Percentiles rank a stretch among this genome's conserved stretches.
Evolutionary conservation across 2,888 invertebrate genomes (phyloP).

Genomic region (Myopa testacea): DNA sequence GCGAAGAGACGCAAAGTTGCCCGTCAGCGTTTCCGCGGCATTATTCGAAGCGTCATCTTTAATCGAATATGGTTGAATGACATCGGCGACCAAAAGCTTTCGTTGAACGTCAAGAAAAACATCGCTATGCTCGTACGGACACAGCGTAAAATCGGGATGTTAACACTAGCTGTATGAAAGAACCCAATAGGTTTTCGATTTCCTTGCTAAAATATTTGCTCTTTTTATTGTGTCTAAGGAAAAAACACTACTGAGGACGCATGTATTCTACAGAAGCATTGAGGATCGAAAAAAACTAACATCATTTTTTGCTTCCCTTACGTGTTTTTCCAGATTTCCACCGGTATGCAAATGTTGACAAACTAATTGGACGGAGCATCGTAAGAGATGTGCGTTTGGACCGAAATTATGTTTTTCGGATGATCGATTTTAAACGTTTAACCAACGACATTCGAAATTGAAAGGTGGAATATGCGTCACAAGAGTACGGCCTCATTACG

Average conservation of each 20-base stretch:
- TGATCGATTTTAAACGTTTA: no score
- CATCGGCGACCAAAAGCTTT: constrained; percentile 50
- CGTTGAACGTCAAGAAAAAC: constrained; percentile 66
- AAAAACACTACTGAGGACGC: constrained; percentile 73
- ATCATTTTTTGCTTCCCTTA: constrained; percentile 72
- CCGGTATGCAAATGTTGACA: constrained; percentile 62
- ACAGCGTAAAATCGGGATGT: constrained; percentile 70
- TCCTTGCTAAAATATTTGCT: constrained; percentile 5
- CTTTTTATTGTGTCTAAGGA: constrained; percentile 67
- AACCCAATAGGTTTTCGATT: neutral
- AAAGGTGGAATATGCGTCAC: no score
- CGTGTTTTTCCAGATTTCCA: constrained; percentile 74
- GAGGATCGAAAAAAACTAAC: constrained; percentile 74
- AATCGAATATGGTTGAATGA: constrained; percentile 65
- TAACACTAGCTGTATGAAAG: constrained; percentile 68
- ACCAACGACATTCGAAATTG: no score
- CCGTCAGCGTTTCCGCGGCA: constrained; percentile 71
- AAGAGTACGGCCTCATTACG: no score
- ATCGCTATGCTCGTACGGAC: constrained; percentile 71
- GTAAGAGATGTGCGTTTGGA: no score
- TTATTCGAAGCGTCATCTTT: constrained; percentile 72
- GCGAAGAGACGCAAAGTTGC: constrained; percentile 67
- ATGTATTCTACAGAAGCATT: constrained; percentile 71
- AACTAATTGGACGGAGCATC: no score
- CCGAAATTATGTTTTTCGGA: neutral